Base-by-base conservation (phyloP, 2,797 vertebrate genomes). In the Sparidentex hasta region DNA sequence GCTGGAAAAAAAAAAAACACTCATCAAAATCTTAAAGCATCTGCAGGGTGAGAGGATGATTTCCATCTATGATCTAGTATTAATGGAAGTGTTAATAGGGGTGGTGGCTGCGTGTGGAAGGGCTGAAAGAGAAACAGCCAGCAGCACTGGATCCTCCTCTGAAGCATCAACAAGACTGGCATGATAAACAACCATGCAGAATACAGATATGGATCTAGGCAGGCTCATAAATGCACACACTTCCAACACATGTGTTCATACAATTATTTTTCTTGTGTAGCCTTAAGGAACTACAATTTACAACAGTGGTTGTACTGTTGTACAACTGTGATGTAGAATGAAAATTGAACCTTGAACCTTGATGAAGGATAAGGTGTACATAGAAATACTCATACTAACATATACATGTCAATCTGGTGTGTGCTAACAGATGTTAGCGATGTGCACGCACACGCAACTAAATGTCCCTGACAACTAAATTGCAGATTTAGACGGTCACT, bases 1-100 rank as follows among this genome's bases (percentile, higher is more conserved):
- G 80, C 44, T 72, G 65, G n/a, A n/a, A n/a, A 86, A 84, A 74
- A 57, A 33, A 87, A 87, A 90, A 87, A 86, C 14, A 20, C 80
- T 89, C 81, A 81, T 87, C 76, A 80, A 88, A 81, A 79, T 80
- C 67, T 80, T 73, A 88, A 86, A 78, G 81, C 72, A 85, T 87
- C 75, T 87, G 82, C 29, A 3, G 80, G 65, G 82, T 72, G 77
- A 86, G 82, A 76, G 81, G 80, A 91, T 69, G 87, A 85, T 84
- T 87, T 90, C 79, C 86, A 89, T 90, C 85, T 88, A 86, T 89
- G 87, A 91, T 85, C 76, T 69, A 67, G 87, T 80, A 88, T 90
- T 90, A 89, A 89, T 88, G 83, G 81, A 81, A 59, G 82, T 90
- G 92, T 89, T 92, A 92, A 91, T 88, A 84, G 87, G 71, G 83